Evolutionary conservation across 2,888 invertebrate species (phyloP).

Genomic region (Melangyna quadrimaculata): DNA sequence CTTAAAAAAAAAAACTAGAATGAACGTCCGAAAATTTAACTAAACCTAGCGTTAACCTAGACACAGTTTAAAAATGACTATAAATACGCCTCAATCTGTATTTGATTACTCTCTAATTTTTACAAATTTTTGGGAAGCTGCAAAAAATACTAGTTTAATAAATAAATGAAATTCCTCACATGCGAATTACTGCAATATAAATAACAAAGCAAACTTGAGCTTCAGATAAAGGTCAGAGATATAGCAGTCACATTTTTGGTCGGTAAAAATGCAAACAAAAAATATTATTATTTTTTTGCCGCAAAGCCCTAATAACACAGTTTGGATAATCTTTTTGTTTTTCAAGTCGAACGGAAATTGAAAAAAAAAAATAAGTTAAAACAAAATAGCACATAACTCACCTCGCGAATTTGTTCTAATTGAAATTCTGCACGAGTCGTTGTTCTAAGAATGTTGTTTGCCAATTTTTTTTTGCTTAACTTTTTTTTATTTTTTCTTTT

Average conservation of each 20-base stretch:
- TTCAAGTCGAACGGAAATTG: slow-evolving; percentile 14
- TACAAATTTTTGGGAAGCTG: no score
- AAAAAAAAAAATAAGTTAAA: not conserved
- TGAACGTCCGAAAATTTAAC: no score
- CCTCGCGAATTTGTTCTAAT: slow-evolving; percentile 73
- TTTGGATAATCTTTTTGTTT: slow-evolving; percentile 28
- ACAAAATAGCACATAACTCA: slow-evolving; percentile 62
- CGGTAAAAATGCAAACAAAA: slow-evolving; percentile 19
- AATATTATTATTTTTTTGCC: slow-evolving; percentile 32
- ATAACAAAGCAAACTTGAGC: not conserved
- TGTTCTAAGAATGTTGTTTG: slow-evolving; percentile 59
- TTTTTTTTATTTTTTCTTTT: slow-evolving; percentile 16
- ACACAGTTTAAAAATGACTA: no score
- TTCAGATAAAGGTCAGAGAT: slow-evolving; percentile 63
- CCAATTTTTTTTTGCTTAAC: slow-evolving; percentile 26
- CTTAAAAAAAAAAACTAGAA: no score
- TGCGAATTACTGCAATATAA: slow-evolving; percentile 34
- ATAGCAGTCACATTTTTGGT: slow-evolving; percentile 41
- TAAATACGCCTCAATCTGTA: no score
- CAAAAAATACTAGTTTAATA: no score
- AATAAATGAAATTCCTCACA: not conserved
- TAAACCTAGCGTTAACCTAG: no score
- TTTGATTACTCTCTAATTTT: no score
- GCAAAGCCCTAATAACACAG: slow-evolving; percentile 51
- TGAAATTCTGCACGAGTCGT: slow-evolving; percentile 74